Evolutionary conservation across 2,113 vertebrate genomes (phyloP), one percentile per base, ranked within the genome.

Genomic region (Origma solitaria): DNA sequence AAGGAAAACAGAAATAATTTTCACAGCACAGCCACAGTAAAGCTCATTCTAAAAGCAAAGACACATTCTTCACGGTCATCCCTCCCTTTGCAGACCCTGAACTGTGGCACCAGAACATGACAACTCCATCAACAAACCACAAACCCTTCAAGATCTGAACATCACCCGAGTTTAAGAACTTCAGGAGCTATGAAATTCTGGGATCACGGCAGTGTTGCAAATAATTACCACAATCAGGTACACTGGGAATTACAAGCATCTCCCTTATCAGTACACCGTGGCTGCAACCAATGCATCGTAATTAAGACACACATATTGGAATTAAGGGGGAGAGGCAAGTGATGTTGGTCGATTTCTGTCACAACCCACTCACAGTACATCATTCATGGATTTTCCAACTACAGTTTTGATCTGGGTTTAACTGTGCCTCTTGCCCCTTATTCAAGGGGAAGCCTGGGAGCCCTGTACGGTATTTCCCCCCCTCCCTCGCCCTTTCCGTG

Each of bases 151-250:
- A 69, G 15, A 66, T 17, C 58, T 22, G 7, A 79, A 66, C n/a
- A 95, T 49, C 44, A 71, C 51, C 33, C 1, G 60, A 97, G 95
- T 98, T 98, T 90, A 91, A 87, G 92, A 98, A 97, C 97, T 98
- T 97, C 89, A 90, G 65, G 80, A 97, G 88, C 93, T 62, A 65
- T 7, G 31, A 92, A 77, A 85, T 85, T 38, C 65, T 42, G n/a
- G 24, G 33, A 88, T 81, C n/a, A 51, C 19, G 2, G 61, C 45
- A 60, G 58, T 9, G 8, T 30, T 78, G 51, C 5, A 7, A 72
- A n/a, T 37, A 49, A 94, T 85, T 88, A 62, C 33, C 64, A 60
- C 57, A 35, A 31, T 24, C 80, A 37, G 37, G 51, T 56, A 77
- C 64, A 47, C 45, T 30, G 60, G n/a, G 27, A 91, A 90, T 92